Evolutionary conservation across 2,888 invertebrate species (phyloP).

Genomic region (Brenthis hecate): DNA sequence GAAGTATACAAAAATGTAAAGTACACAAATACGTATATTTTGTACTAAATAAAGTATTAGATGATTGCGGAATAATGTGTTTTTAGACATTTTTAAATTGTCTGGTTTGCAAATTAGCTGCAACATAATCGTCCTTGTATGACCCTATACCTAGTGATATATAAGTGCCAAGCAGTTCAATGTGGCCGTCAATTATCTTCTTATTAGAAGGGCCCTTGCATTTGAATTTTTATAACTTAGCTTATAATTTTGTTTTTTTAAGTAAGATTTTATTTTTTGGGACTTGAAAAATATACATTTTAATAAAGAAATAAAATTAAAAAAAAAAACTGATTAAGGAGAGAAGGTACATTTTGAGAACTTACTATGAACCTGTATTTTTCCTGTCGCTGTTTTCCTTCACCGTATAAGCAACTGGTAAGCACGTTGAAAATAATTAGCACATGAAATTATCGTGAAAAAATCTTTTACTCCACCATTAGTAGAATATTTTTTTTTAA

Average conservation of each 20-base stretch:
- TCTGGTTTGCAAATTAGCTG: conserved; percentile 28
- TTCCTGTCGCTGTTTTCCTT: no score
- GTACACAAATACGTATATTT: not conserved
- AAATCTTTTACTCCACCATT: not conserved
- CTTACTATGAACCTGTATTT: no score
- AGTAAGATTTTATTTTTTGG: not conserved
- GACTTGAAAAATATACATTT: not conserved
- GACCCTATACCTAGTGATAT: conserved; percentile 47
- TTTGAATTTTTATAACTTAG: conserved; percentile 47
- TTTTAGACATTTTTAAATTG: not conserved
- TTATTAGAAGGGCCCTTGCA: conserved; percentile 64
- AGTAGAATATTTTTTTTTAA: not conserved
- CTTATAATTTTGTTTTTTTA: not conserved
- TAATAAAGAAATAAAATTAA: no score
- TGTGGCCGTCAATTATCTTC: conserved; percentile 57
- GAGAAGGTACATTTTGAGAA: no score
- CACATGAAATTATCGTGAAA: no score
- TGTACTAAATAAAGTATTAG: no score
- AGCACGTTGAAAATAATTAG: no score
- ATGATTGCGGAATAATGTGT: not conserved
- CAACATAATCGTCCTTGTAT: conserved; percentile 49
- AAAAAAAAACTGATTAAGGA: no score
- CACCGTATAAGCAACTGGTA: no score
- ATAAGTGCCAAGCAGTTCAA: conserved; percentile 37
- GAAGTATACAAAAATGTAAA: not conserved